phyloP scores from a whole-genome alignment of 2,797 vertebrate genomes.

The Labroides dimidiatus region DNA sequence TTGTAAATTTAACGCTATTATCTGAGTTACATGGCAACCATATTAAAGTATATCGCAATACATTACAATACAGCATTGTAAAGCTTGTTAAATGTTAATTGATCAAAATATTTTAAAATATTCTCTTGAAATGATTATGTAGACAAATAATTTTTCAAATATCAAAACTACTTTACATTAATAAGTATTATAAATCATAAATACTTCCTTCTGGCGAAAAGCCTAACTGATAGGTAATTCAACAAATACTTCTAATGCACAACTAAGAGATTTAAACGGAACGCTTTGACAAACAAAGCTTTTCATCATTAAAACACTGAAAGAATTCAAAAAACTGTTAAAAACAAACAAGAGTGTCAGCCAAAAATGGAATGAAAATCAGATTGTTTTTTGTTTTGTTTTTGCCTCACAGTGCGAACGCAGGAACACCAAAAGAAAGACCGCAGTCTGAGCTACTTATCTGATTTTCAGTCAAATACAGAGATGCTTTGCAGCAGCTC shows the following conservation, averaged over 20 bases:
- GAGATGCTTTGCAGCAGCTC: constrained; percentile 44
- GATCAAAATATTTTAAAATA: constrained; percentile 60
- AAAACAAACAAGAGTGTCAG: constrained; percentile 27
- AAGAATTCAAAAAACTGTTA: constrained; percentile 2
- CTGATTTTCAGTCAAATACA: constrained; percentile 40
- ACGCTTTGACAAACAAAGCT: constrained; percentile 24
- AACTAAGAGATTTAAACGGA: constrained; percentile 19
- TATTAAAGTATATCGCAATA: constrained; percentile 36
- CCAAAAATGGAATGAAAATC: constrained; percentile 28
- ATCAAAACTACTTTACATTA: constrained; percentile 21
- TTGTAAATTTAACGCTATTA: constrained; percentile 51
- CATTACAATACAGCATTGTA: constrained; percentile 46
- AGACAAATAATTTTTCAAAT: constrained; percentile 45
- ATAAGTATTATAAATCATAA: constrained; percentile 26
- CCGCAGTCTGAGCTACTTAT: constrained; percentile 27
- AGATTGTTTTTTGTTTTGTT: constrained; percentile 31
- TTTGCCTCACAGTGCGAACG: constrained; percentile 27
- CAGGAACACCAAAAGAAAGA: constrained; percentile 31
- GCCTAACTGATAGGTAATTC: constrained; percentile 17
- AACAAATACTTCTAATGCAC: constrained; percentile 8
- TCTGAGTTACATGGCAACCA: constrained; percentile 55
- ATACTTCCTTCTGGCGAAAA: constrained; percentile 23
- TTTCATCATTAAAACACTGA: constrained; percentile 31
- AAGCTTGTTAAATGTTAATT: constrained; percentile 62
- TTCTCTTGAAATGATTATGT: constrained; percentile 51